A percentile compares a stretch with the other conserved stretches of the same genome.
These are phyloP conservation scores for Pyrocoelia pectoralis DNA, from an alignment of 2,888 invertebrate genomes.

Conservation along the genomic window DNA sequence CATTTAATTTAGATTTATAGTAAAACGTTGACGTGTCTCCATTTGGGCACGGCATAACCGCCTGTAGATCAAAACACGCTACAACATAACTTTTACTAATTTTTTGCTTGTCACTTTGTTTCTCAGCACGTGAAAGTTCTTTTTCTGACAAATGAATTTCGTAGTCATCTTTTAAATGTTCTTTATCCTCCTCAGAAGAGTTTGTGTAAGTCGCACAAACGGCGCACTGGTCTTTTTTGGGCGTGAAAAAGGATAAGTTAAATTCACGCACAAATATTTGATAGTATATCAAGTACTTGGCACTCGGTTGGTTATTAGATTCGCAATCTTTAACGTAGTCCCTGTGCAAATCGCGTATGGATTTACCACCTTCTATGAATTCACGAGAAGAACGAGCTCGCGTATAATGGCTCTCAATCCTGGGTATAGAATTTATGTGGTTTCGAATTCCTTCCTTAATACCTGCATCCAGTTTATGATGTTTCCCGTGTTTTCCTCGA, in stretches of 20 bases:
- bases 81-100: conserved; percentile 22
- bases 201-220: conserved; percentile 38
- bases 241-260: conserved; percentile 20
- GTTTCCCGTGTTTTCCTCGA: conserved; percentile 45
- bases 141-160: too few relatives aligned
- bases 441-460: conserved; percentile 39
- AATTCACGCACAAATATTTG: conserved; percentile 27
- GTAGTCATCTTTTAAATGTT: too few relatives aligned
- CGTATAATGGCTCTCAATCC: conserved; percentile 46
- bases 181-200: conserved; percentile 15
- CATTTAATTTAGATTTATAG: conserved; percentile 48
- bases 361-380: conserved; percentile 44
- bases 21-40: conserved; percentile 47
- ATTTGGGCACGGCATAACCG: conserved; percentile 47
- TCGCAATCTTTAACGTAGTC: conserved; percentile 39
- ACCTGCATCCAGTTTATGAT: conserved; percentile 33
- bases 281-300: conserved; percentile 19
- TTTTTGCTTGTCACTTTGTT: conserved; percentile 21
- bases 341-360: conserved; percentile 39
- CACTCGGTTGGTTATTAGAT: conserved; percentile 29
- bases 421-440: conserved; percentile 45
- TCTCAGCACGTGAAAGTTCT: too few relatives aligned
- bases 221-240: conserved; percentile 41
- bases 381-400: conserved; percentile 38
- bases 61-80: conserved; percentile 36